Evolutionary conservation across 2,113 vertebrate species (phyloP), one percentile per base, ranked within the genome.

Genomic region (Dissostichus mawsoni): DNA sequence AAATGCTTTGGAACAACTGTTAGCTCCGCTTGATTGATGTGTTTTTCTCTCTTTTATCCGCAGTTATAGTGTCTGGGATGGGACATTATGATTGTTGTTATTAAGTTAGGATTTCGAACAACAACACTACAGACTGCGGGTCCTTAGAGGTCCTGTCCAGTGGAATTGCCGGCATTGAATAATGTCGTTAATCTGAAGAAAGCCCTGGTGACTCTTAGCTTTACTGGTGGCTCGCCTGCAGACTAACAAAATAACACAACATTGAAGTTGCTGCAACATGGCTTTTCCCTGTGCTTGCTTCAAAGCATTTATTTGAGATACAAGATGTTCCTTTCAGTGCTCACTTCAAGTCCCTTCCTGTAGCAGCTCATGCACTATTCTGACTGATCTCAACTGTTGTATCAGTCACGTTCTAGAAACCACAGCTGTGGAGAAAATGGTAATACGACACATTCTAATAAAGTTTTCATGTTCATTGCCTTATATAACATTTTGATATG

Each of bases 291-390:
- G 36, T 8, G 2, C 29, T 7, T 12, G 18, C 51, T 65, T 74
- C 33, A 88, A 80, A 72, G 64, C 59, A 36, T 73, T 68, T 74
- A 51, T 65, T 61, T 14, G 3, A 48, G 2, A 58, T 47, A 73
- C 61, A 69, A 80, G 53, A 71, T 71, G 62, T 66, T 85, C 57
- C 23, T 79, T 53, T 52, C 76, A 74, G 45, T 45, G 36, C 71
- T 72, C 51, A 64, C n/a, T 78, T 73, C 80, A 66, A 36, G 78
- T 81, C 36, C 25, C 68, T 69, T 70, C 41, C 72, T 57, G 56
- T 23, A 74, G 58, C 70, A 78, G 48, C 77, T 82, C 76, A 85
- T 88, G 57, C 65, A 78, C 64, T 85, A 87, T 87, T 85, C 76
- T 74, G 65, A 83, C 58, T 81, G 69, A 85, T 81, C 71, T 69